phyloP scores from a whole-genome alignment of 1,140 invertebrate species.

The Camponotus vicinus region DNA sequence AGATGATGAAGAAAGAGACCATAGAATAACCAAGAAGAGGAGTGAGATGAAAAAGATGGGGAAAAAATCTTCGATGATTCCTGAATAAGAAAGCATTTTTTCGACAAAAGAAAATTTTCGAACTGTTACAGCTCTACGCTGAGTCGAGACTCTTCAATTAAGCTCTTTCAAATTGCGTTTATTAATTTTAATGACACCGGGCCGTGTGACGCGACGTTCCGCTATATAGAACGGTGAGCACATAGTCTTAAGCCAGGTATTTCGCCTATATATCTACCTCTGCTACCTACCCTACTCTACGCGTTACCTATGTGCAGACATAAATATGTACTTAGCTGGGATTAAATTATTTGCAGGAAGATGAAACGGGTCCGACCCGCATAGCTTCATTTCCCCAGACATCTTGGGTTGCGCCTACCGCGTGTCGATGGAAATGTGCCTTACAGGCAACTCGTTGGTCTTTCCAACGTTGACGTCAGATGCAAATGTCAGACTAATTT shows the following conservation, averaged over 20 bases:
- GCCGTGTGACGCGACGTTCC: background rate
- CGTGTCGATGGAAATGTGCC: constrained; percentile 74
- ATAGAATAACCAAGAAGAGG: constrained; percentile 25
- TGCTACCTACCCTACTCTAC: constrained; percentile 40
- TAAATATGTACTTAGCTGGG: constrained; percentile 77
- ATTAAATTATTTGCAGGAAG: constrained; percentile 79
- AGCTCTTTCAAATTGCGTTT: constrained; percentile 59
- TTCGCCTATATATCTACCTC: constrained; percentile 57
- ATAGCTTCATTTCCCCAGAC: constrained; percentile 77
- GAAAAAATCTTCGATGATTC: constrained; percentile 27
- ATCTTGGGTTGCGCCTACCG: constrained; percentile 73
- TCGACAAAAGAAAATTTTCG: constrained; percentile 3
- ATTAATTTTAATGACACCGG: constrained; percentile 64
- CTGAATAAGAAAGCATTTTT: background rate
- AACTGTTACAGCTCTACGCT: background rate
- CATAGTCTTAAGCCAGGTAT: constrained; percentile 61
- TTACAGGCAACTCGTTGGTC: constrained; percentile 64
- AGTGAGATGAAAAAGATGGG: constrained; percentile 7
- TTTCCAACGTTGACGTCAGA: constrained; percentile 56
- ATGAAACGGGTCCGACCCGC: constrained; percentile 75
- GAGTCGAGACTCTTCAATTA: constrained; percentile 58
- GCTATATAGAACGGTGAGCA: constrained; percentile 21
- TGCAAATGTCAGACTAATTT: constrained; percentile 72
- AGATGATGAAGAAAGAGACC: background rate
- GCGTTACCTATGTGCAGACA: constrained; percentile 72